Base-by-base conservation (phyloP, 2,888 invertebrate species). In the Drosophila cognata region DNA sequence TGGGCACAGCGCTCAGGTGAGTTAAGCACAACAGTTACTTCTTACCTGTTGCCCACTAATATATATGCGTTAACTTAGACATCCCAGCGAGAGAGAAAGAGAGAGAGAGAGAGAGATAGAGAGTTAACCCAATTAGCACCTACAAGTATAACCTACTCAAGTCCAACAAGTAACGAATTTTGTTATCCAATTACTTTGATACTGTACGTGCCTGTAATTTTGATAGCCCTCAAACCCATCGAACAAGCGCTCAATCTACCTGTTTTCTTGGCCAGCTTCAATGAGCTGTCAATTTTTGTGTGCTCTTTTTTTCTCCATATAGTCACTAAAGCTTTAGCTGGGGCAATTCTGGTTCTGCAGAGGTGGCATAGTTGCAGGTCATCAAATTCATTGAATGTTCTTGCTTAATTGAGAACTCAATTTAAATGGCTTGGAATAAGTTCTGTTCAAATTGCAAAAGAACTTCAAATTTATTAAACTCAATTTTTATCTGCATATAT, bases 1-100 rank as follows among this genome's bases (percentile, higher is more conserved):
- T 93, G 71, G 91, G 90, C 62, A 84, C 87, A 55, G 93, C 92
- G 57, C 86, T 93, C 66, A 91, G 91, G 93, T 93, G 83, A 90
- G 91, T 90, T 16, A 4, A 52, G 0, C 29, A 5, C 25, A 11
- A 16, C 1, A 28, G 11, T 2, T 31, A 38, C 8, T 16, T 51
- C 2, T 52, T 41, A 46, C 21, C 52, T 41, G 21, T 43, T 36
- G 29, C 28, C 53, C 51, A 74, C 69, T 79, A 71, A 80, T 71
- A 46, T 79, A 38, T 79, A 53, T 36, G n/a, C 16, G 46, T 46
- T 16, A 31, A 63, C 67, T 71, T 70, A 69, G 70, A 60, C 58
- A 53, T 71, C 66, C 78, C 78, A 79, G 60, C 64, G 4, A 36
- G 18, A 53, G 28, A 28, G 28, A 36, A 1, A 21, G 21, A 21